Evolutionary conservation across 2,113 vertebrate species (phyloP), one percentile per base, ranked within the genome.

Genomic region (Urocolius indicus): DNA sequence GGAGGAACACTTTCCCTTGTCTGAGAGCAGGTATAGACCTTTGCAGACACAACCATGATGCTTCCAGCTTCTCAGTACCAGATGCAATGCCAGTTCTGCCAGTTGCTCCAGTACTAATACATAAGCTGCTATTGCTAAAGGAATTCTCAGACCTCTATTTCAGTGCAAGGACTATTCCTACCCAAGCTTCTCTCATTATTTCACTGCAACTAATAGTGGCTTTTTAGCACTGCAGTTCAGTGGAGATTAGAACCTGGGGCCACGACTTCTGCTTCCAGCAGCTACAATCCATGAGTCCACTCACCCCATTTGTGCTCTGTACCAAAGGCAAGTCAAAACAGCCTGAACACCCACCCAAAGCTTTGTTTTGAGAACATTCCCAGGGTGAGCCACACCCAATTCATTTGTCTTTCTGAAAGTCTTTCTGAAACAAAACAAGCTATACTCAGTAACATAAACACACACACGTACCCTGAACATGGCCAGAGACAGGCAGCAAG

Each of bases 351-450:
- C 82, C 92, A 93, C 88, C 87, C 87, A 30, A 21, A 0, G 6
- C 68, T 94, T 93, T 96, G 95, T 96, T 90, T 91, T 66, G 82
- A 84, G 88, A 94, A 93, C 62, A 5, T 84, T 96, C 78, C 71
- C 91, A n/a, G 61, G 75, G 63, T 57, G 66, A 32, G 45, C 81
- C 91, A 66, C 75, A 20, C 89, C 88, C 91, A 84, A 41, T 20
- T 41, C 49, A 32, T 83, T 95, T 85, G 79, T 89, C 77, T 84
- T 71, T 63, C 48, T 43, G 59, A 63, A 89, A 27, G 78, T 55
- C 84, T 65, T n/a, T n/a, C n/a, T 1, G 1, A 88, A 91, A 87
- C 93, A 94, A 89, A 94, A 65, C 59, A 45, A 58, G 66, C 27
- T 4, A 3, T 5, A 36, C 72, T 90, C 1, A 0, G 16, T 75